These are phyloP conservation scores for Coregonus suidteri DNA, from an alignment of 2,797 vertebrate genomes.

Conservation along the genomic window DNA sequence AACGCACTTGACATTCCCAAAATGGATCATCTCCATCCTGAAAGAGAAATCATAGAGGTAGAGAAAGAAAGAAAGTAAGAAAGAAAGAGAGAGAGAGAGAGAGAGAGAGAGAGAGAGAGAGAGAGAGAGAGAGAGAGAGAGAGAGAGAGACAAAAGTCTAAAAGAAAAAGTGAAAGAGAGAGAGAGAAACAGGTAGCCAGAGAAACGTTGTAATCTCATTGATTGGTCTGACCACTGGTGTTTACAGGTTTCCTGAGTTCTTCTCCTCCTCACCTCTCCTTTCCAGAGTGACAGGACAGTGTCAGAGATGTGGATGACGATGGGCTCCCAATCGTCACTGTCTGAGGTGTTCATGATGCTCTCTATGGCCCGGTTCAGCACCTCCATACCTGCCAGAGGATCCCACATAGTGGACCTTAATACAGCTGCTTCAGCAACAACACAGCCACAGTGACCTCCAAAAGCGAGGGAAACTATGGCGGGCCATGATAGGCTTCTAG, in stretches of 20 bases:
- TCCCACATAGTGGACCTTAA: background rate
- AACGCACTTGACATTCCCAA: constrained; percentile 91
- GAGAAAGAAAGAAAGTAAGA: background rate
- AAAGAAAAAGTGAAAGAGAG: too few relatives aligned
- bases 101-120: too few relatives aligned
- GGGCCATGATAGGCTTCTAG: background rate
- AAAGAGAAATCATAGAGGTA: constrained; percentile 27
- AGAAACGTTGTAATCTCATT: background rate
- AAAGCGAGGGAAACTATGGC: background rate
- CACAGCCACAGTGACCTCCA: background rate
- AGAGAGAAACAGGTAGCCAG: background rate
- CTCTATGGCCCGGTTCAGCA: constrained; percentile 91
- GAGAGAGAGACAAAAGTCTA: too few relatives aligned
- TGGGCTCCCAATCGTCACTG: constrained; percentile 81
- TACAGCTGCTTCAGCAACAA: background rate
- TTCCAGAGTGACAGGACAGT: constrained; percentile 83
- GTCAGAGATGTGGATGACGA: constrained; percentile 84
- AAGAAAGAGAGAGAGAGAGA: background rate
- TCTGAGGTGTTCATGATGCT: constrained; percentile 81
- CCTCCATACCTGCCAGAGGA: constrained; percentile 86
- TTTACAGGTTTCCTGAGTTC: background rate
- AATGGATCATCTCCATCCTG: constrained; percentile 77
- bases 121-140: too few relatives aligned
- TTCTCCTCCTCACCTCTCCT: constrained; percentile 71
- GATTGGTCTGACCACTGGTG: background rate